Evolutionary conservation across 2,797 vertebrate species (phyloP).

Genomic region (Crenuchus spilurus): DNA sequence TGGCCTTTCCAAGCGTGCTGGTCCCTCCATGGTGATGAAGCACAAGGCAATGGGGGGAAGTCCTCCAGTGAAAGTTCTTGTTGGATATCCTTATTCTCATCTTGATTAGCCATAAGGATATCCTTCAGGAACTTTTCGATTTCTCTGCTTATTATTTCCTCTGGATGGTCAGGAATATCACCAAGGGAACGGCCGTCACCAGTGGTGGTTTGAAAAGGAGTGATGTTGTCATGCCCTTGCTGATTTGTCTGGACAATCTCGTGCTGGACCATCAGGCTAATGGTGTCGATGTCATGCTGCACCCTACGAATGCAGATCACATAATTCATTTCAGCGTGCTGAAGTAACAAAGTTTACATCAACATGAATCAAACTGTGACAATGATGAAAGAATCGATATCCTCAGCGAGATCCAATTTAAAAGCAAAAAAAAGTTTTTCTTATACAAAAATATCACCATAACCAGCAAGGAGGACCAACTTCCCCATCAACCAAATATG

Average conservation of each 20-base stretch:
- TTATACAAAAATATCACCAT: no score
- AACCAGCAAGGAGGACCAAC: background rate
- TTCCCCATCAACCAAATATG: constrained; percentile 2
- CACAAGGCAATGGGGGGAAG: constrained; percentile 51
- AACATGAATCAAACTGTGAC: no score
- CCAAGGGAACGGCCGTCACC: constrained; percentile 30
- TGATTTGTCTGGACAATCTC: constrained; percentile 65
- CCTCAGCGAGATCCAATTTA: background rate
- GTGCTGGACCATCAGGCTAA: constrained; percentile 66
- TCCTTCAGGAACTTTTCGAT: constrained; percentile 27
- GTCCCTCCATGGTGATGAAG: constrained; percentile 27
- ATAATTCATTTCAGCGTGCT: constrained; percentile 8
- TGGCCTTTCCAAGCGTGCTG: background rate
- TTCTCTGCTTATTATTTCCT: constrained; percentile 34
- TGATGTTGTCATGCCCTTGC: constrained; percentile 53
- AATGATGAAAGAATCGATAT: background rate
- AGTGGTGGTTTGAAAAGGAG: constrained; percentile 35
- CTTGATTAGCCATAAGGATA: constrained; percentile 4
- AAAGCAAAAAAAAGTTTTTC: no score
- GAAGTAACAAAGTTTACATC: no score
- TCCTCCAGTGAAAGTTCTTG: constrained; percentile 54
- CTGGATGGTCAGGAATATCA: constrained; percentile 42
- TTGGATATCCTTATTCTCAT: constrained; percentile 35
- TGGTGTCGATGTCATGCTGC: constrained; percentile 58
- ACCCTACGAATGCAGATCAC: constrained; percentile 50